A percentile compares a stretch with the other conserved stretches of the same genome.
Conservation (phyloP, 2,797 vertebrate species). For the Anolis apletophallus region DNA sequence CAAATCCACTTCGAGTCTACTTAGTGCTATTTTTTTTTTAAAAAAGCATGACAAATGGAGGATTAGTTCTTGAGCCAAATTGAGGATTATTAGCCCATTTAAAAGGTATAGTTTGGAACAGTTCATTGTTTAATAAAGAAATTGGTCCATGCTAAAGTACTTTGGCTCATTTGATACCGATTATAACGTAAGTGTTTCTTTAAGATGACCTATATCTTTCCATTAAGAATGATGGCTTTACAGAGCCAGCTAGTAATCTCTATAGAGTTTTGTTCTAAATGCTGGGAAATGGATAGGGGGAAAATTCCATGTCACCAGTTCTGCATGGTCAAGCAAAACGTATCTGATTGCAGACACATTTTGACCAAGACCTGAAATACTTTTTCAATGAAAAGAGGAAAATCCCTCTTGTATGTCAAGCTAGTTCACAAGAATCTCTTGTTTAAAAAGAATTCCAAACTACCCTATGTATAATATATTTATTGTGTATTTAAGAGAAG, state of each 20-base stretch:
- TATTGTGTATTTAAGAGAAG: neutral
- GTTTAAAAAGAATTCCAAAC: conserved; percentile 5
- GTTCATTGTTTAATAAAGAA: conserved; percentile 79
- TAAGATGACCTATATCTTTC: conserved; percentile 47
- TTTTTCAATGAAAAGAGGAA: conserved; percentile 37
- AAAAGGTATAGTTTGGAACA: conserved; percentile 77
- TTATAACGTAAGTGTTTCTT: conserved; percentile 51
- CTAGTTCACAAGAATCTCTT: conserved; percentile 46
- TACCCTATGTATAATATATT: conserved; percentile 11
- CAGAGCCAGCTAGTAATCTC: conserved; percentile 39
- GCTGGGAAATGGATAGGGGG: conserved; percentile 32
- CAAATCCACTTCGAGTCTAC: conserved; percentile 65
- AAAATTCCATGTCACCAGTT: conserved; percentile 38
- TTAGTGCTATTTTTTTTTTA: conserved; percentile 76
- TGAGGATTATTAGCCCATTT: conserved; percentile 75
- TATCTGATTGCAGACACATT: conserved; percentile 34
- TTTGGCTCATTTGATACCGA: conserved; percentile 75
- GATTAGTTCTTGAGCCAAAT: conserved; percentile 75
- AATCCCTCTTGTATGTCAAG: conserved; percentile 8
- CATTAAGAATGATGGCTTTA: conserved; percentile 50
- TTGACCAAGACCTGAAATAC: conserved; percentile 36
- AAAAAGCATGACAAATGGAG: conserved; percentile 78
- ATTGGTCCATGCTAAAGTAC: conserved; percentile 71
- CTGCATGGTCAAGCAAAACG: conserved; percentile 21
- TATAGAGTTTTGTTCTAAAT: conserved; percentile 52